Conservation (phyloP, 2,113 vertebrate genomes). For the Limnothrissa miodon region DNA sequence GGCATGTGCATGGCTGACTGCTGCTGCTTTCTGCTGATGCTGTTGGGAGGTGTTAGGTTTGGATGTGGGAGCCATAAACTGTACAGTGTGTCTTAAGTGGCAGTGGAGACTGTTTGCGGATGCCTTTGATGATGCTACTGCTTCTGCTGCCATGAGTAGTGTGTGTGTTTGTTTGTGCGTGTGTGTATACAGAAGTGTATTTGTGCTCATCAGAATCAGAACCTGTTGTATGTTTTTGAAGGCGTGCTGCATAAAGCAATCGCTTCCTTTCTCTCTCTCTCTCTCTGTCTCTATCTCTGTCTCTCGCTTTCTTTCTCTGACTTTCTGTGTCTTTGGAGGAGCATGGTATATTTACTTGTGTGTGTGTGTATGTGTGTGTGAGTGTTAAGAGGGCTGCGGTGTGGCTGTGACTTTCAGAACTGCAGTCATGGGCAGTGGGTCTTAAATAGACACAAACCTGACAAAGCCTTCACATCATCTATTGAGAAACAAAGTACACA, state of each 20-base stretch:
- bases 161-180: not conserved
- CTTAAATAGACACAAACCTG: not conserved
- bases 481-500: not conserved
- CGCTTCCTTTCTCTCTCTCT: not conserved
- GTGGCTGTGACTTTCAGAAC: not conserved
- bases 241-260: constrained; percentile 24
- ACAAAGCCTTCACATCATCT: not conserved
- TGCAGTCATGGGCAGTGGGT: not conserved
- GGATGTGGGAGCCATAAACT: no score
- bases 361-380: no score
- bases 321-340: not conserved
- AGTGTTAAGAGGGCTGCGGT: not conserved
- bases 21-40: not conserved
- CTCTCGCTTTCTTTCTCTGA: not conserved
- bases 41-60: not conserved
- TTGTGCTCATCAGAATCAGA: not conserved
- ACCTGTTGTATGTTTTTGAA: constrained; percentile 22
- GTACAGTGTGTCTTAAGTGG: no score
- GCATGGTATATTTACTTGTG: not conserved
- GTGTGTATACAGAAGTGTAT: not conserved
- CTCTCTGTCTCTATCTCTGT: not conserved
- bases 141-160: not conserved
- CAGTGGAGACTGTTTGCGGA: not conserved
- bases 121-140: not conserved
- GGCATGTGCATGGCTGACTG: not conserved